A percentile compares a stretch with the other conserved stretches of the same genome.
These are phyloP conservation scores for Podarcis raffonei DNA, from an alignment of 2,113 vertebrate species.

Conservation along the genomic window DNA sequence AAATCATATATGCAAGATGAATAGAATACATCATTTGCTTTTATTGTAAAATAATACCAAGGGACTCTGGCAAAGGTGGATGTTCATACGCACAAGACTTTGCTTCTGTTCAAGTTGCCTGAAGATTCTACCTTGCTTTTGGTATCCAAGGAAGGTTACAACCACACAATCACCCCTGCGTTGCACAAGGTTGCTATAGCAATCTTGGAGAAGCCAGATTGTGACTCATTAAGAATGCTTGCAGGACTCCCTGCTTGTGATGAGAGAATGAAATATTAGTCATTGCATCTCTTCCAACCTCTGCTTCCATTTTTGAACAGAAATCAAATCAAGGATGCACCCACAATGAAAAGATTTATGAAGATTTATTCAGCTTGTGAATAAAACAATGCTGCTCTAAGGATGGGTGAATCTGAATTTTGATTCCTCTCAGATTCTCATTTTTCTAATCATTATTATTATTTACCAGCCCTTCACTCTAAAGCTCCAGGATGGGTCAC, in stretches of 20 bases:
- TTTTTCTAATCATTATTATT: too few species aligned
- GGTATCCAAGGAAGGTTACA: neutral
- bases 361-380: accelerated
- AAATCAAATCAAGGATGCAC: neutral
- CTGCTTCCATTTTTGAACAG: neutral
- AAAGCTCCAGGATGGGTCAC: too few species aligned
- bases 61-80: neutral
- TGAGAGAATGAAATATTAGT: neutral
- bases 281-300: neutral
- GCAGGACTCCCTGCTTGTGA: neutral
- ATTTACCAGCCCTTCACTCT: too few species aligned
- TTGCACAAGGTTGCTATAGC: neutral
- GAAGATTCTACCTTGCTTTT: neutral
- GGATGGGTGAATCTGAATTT: neutral
- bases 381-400: neutral
- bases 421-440: neutral
- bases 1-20: neutral
- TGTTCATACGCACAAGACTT: accelerated
- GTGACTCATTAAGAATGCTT: neutral
- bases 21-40: neutral
- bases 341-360: neutral
- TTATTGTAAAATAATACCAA: neutral
- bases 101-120: neutral
- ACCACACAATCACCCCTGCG: neutral
- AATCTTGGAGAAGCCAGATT: neutral